Evolutionary conservation across 2,797 vertebrate genomes (phyloP), one percentile per base, ranked within the genome.

Genomic region (Hydrolagus colliei): DNA sequence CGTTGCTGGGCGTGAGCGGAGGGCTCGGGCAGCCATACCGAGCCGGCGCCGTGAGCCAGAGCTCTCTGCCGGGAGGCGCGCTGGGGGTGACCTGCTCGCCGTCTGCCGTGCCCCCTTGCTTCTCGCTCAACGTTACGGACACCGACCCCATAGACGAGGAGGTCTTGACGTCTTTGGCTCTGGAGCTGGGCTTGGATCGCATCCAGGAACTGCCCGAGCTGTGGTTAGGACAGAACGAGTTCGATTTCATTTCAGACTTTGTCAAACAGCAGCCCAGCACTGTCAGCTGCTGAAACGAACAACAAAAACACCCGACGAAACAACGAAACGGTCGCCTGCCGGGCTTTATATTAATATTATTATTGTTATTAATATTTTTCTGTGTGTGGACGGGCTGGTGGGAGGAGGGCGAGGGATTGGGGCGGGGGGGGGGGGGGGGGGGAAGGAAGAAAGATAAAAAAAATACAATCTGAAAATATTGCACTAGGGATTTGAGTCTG

Each of bases 161-260:
- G 79, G 96, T 96, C 73, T 94, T 99, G 92, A 98, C 95, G 1
- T 96, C 96, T 1, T 93, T 99, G 89, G 97, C 97, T 87, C 93
- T 97, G 90, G 97, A 99, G 91, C 92, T 99, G 86, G 98, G 97
- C 8, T 90, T 99, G 93, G 97, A 99, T 90, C 94, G 97, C 84
- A 96, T 98, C 91, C 96, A 97, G 89, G 97, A 99, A 93, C 93
- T 99, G 89, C 98, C 98, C 0, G 97, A 98, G 93, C 96, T 99
- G 86, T 98, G 96, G 90, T 92, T 99, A 90, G 97, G 96, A 90
- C 97, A 99, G 92, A 98, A 98, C 41, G 98, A 99, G 92, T 97
- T 99, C 87, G 97, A 98, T 92, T 98, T 98, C 89, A 95, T 98
- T 90, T 95, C 96, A 78, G 97, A 98, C 95, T 97, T 98, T 92